A percentile compares a stretch with the other conserved stretches of the same genome.
phyloP scores from a whole-genome alignment of 2,797 vertebrate species.

The Psittacula derbiana region DNA sequence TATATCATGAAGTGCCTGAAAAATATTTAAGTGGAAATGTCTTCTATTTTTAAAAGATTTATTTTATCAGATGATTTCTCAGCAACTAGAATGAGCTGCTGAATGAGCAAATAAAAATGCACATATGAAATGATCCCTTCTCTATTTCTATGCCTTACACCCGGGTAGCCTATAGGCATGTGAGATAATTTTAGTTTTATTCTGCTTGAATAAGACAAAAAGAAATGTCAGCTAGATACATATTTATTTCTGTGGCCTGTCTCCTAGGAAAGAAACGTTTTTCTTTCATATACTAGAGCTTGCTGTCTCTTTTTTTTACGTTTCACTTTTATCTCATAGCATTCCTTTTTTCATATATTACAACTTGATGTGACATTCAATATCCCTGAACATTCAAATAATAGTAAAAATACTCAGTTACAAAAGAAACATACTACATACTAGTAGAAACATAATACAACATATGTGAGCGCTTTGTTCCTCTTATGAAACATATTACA shows the following conservation, averaged over 20 bases:
- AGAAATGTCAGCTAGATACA: constrained; percentile 25
- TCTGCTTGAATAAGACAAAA: constrained; percentile 25
- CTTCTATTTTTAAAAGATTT: constrained; percentile 29
- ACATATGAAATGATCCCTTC: neutral
- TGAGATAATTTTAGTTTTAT: constrained; percentile 33
- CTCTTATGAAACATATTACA: neutral
- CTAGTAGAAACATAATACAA: neutral
- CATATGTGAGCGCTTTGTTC: neutral
- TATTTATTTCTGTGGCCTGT: neutral
- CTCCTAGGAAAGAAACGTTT: neutral
- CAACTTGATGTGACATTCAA: neutral
- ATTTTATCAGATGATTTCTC: constrained; percentile 10
- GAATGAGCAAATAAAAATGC: constrained; percentile 34
- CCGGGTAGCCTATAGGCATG: neutral
- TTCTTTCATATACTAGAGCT: neutral
- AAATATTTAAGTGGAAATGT: neutral
- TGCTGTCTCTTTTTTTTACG: neutral
- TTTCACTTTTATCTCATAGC: neutral
- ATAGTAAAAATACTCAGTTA: neutral
- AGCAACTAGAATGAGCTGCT: neutral
- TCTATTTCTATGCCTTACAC: neutral
- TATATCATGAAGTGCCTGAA: neutral
- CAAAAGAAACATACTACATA: neutral
- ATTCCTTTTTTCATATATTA: neutral
- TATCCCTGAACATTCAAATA: neutral